These are phyloP conservation scores for Umimayanthus chanpuru DNA, from an alignment of 92 coral and sea anemone genomes.

Conservation along the genomic window DNA sequence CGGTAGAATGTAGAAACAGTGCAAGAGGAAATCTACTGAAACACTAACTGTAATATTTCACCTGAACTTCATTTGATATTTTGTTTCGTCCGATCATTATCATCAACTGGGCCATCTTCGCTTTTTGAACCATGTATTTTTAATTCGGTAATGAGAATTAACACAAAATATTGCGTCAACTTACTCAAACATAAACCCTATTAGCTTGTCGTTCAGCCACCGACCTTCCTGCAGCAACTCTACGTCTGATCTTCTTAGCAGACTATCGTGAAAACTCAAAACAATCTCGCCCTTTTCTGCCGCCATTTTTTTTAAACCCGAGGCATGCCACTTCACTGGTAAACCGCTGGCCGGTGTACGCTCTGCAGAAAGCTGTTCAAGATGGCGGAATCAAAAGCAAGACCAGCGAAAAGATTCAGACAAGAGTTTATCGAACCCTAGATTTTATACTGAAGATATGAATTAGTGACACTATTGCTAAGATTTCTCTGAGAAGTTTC, in stretches of 20 bases:
- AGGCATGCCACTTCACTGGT: slow-evolving; percentile 34
- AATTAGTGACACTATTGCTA: slow-evolving; percentile 2
- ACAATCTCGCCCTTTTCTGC: slow-evolving; percentile 65
- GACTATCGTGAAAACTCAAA: slow-evolving; percentile 90
- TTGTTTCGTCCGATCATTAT: no score
- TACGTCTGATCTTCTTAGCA: slow-evolving; percentile 84
- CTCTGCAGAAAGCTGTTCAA: slow-evolving; percentile 17
- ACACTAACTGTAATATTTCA: background rate
- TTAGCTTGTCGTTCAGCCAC: slow-evolving; percentile 91
- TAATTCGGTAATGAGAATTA: background rate
- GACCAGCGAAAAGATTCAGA: slow-evolving; percentile 13
- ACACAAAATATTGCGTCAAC: slow-evolving; percentile 31
- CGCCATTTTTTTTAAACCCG: slow-evolving; percentile 63
- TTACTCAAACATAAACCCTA: slow-evolving; percentile 96
- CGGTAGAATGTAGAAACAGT: no score
- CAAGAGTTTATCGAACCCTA: slow-evolving; percentile 1
- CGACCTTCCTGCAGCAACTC: slow-evolving; percentile 80
- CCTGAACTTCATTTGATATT: background rate
- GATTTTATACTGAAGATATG: slow-evolving; percentile 26
- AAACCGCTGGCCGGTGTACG: slow-evolving; percentile 58
- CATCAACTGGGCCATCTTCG: background rate
- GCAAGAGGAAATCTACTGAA: background rate
- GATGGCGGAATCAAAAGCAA: slow-evolving; percentile 57
- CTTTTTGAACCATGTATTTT: no score
- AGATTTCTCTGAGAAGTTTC: background rate